Evolutionary conservation across 2,888 invertebrate species (phyloP), one percentile per base, ranked within the genome.

Genomic region (Thymelicus lineola): DNA sequence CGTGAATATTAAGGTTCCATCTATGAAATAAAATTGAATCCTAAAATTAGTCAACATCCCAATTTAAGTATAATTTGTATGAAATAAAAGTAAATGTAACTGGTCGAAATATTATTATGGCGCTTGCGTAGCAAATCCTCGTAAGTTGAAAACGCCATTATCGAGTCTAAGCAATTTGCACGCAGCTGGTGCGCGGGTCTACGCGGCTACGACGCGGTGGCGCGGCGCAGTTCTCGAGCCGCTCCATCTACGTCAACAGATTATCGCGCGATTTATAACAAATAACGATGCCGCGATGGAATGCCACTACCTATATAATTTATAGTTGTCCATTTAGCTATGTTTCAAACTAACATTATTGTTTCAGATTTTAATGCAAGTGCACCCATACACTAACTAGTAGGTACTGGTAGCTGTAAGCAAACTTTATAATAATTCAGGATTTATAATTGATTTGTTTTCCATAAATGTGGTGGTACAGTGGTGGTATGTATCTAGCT

Each of bases 101-200:
- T 42, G 9, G 42, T n/a, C 12, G 6, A 67, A 67, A 55, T 76
- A 79, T 82, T 82, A 82, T 79, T 76, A 77, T 74, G 79, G 82
- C 83, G 80, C 81, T 82, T 79, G 82, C 85, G 82, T 85, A 83
- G 83, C 84, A 91, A 92, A 92, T 92, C 91, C 90, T 83, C 81
- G 82, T 87, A 91, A 91, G 93, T 93, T 92, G 93, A 92, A 93
- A 88, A 84, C 83, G 89, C 90, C 89, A 91, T 92, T 92, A 92
- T 92, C 92, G 88, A 84, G 85, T 87, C 84, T 86, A 86, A 89
- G 90, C 91, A 89, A 93, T 93, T 91, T 91, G 86, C 74, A 76
- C 85, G 85, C 93, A 92, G 93, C 89, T 93, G 93, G 90, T 90
- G 91, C 82, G 76, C 68, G 77, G 75, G 80, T 81, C 75, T 71